Conservation (phyloP, 2,797 vertebrate species). For the Distichodus sexfasciatus region DNA sequence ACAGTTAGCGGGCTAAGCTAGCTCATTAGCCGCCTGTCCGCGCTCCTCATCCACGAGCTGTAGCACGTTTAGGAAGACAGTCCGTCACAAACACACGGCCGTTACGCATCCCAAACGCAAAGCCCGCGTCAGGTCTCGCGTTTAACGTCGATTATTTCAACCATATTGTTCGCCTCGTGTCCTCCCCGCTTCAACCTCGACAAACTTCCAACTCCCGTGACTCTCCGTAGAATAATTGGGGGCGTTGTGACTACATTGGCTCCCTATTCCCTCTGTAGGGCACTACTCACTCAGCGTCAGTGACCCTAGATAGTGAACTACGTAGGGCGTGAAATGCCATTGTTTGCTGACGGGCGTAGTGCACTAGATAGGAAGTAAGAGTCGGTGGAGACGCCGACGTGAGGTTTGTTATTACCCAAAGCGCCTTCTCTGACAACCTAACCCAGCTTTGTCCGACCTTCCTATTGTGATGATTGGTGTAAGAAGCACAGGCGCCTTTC, state of each 20-base stretch:
- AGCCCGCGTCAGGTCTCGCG: neutral
- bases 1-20: slow-evolving; percentile 46
- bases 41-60: neutral
- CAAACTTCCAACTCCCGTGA: slow-evolving; percentile 66
- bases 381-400: no score
- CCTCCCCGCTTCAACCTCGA: slow-evolving; percentile 35
- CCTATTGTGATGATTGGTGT: slow-evolving; percentile 66
- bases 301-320: no score
- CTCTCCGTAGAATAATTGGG: slow-evolving; percentile 60
- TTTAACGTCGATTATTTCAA: neutral
- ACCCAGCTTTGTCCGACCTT: slow-evolving; percentile 55
- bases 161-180: slow-evolving; percentile 27
- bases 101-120: neutral
- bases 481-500: slow-evolving; percentile 28
- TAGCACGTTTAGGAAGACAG: neutral
- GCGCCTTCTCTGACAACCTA: slow-evolving; percentile 67
- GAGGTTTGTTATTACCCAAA: slow-evolving; percentile 68
- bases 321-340: no score
- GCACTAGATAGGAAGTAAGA: no score
- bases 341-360: no score
- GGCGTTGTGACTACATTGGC: no score
- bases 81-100: neutral
- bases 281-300: no score
- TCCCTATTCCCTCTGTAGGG: no score
- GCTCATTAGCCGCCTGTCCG: neutral